These are phyloP conservation scores for Halcyon senegalensis DNA, from an alignment of 2,113 vertebrate species.

Conservation along the genomic window DNA sequence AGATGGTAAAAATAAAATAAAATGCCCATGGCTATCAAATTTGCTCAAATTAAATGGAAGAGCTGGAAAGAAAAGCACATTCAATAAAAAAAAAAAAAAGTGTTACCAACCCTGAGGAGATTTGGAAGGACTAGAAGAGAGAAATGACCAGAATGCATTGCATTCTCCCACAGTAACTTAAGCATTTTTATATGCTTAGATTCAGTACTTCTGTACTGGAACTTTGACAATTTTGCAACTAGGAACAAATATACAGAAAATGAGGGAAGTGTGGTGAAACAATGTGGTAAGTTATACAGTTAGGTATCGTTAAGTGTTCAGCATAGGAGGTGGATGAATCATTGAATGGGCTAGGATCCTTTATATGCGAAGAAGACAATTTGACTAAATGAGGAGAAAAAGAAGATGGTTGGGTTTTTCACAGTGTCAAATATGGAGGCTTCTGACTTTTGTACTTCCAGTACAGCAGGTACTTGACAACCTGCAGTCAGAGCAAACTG, in stretches of 20 bases:
- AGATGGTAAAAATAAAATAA: constrained; percentile 56
- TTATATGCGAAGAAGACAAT: constrained; percentile 37
- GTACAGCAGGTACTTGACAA: constrained; percentile 8
- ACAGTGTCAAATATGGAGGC: constrained; percentile 1
- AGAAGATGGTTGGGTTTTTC: background rate
- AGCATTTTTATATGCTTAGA: background rate
- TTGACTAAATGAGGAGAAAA: background rate
- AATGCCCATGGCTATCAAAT: constrained; percentile 37
- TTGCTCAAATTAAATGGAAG: constrained; percentile 3
- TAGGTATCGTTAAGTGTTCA: constrained; percentile 17
- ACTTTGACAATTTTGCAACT: constrained; percentile 39
- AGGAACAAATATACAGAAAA: constrained; percentile 47
- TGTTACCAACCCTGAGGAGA: background rate
- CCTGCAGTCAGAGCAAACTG: background rate
- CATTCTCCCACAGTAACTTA: constrained; percentile 1
- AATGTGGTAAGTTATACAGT: background rate
- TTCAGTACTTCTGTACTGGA: background rate
- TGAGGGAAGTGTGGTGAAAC: background rate
- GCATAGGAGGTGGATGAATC: background rate
- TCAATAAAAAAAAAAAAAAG: background rate
- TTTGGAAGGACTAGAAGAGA: background rate
- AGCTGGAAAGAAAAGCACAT: background rate
- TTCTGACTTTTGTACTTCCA: background rate
- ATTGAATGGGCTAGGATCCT: constrained; percentile 21
- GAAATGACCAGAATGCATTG: background rate